Conservation (phyloP, 2,888 invertebrate species). For the Mycalesis mineus region DNA sequence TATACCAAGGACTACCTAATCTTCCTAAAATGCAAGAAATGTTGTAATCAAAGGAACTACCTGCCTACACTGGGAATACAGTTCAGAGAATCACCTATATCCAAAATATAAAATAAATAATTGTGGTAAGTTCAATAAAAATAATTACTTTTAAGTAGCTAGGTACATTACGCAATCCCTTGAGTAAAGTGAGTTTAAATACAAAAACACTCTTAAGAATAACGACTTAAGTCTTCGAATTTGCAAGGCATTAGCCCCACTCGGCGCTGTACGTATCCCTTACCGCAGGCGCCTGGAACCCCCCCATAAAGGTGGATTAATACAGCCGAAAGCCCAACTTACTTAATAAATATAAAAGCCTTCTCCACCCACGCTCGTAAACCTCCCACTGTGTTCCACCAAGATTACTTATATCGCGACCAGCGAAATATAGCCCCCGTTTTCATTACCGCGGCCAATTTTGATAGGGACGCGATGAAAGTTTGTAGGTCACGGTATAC, state of each 20-base stretch:
- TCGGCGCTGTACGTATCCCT: slow-evolving; percentile 24
- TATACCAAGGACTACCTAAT: too few relatives aligned
- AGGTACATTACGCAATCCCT: not conserved
- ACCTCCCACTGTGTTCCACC: slow-evolving; percentile 70
- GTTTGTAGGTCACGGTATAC: slow-evolving; percentile 40
- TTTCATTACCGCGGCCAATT: slow-evolving; percentile 54
- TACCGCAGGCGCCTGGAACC: slow-evolving; percentile 57
- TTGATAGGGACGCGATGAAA: slow-evolving; percentile 37
- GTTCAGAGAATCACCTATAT: too few relatives aligned
- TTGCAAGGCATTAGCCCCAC: slow-evolving; percentile 25
- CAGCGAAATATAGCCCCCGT: slow-evolving; percentile 49
- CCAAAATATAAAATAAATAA: too few relatives aligned
- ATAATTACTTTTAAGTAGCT: not conserved
- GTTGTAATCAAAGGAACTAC: too few relatives aligned
- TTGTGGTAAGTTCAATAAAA: too few relatives aligned
- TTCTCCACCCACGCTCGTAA: slow-evolving; percentile 72
- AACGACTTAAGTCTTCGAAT: slow-evolving; percentile 22
- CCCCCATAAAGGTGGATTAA: slow-evolving; percentile 77
- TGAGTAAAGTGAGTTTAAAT: slow-evolving; percentile 17
- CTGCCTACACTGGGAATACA: too few relatives aligned
- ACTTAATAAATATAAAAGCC: slow-evolving; percentile 80
- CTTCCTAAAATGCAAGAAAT: too few relatives aligned
- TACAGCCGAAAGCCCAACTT: slow-evolving; percentile 77
- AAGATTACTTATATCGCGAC: slow-evolving; percentile 72
- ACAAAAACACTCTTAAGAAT: slow-evolving; percentile 15